A percentile compares a stretch with the other conserved stretches of the same genome.
Conservation (phyloP, 30 jellyfish, hydroid and myxozoan genomes). For the Aurelia sp. region DNA sequence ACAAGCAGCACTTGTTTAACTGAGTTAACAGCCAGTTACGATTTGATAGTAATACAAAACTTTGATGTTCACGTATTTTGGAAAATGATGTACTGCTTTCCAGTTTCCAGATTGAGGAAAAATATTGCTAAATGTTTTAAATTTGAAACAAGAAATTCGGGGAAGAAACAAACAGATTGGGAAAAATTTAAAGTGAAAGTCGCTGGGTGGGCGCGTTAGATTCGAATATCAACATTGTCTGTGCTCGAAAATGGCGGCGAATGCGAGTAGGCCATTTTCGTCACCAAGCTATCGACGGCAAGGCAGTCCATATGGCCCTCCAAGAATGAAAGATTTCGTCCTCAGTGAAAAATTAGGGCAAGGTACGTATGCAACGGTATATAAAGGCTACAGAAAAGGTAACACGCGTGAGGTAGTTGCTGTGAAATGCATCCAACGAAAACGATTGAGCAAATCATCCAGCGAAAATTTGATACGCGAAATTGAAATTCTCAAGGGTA, state of each 20-base stretch:
- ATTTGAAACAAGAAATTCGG: too few species aligned
- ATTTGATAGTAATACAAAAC: too few species aligned
- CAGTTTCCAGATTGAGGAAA: too few species aligned
- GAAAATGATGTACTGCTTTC: too few species aligned
- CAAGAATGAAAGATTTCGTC: constrained; percentile 82
- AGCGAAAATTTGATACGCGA: constrained; percentile 83
- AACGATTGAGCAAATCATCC: constrained; percentile 72
- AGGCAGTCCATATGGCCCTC: constrained; percentile 69
- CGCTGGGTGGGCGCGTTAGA: too few species aligned
- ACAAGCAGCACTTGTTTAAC: too few species aligned
- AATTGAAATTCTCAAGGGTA: constrained; percentile 79
- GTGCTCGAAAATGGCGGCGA: constrained; percentile 24
- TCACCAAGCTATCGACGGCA: background rate
- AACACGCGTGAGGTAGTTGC: constrained; percentile 85
- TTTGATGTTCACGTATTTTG: too few species aligned
- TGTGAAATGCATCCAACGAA: constrained; percentile 82
- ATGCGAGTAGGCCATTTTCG: constrained; percentile 7
- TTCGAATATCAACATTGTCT: too few species aligned
- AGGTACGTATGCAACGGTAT: constrained; percentile 94
- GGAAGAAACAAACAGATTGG: too few species aligned
- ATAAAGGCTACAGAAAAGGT: constrained; percentile 86
- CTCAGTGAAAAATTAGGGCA: constrained; percentile 87
- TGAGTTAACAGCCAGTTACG: too few species aligned
- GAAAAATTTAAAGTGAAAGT: too few species aligned
- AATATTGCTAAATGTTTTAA: too few species aligned